Evolutionary conservation across 2,113 vertebrate species (phyloP).

Genomic region (Scomber scombrus): DNA sequence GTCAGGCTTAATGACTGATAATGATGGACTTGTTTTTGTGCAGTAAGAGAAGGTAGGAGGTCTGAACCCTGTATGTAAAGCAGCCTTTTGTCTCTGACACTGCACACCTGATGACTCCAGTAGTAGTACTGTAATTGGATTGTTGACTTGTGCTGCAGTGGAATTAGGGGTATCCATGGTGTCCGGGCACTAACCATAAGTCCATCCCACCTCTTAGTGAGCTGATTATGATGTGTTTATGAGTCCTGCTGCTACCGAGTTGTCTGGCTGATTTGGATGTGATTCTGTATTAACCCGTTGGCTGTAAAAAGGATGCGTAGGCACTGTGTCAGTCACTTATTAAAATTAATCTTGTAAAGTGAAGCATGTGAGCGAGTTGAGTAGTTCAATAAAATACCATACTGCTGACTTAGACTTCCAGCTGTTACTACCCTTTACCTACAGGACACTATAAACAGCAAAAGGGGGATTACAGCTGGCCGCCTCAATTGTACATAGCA

Average conservation of each 20-base stretch:
- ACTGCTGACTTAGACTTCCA: conserved; percentile 50
- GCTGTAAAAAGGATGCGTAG: conserved; percentile 59
- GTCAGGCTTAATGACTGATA: conserved; percentile 68
- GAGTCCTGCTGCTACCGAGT: conserved; percentile 57
- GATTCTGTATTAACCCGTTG: conserved; percentile 59
- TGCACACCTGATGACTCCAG: conserved; percentile 49
- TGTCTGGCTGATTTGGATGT: conserved; percentile 49
- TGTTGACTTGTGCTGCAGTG: conserved; percentile 44
- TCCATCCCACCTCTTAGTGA: conserved; percentile 41
- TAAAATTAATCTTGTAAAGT: conserved; percentile 61
- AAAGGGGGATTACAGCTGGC: conserved; percentile 12
- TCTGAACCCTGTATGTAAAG: conserved; percentile 11
- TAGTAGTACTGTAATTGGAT: conserved; percentile 47
- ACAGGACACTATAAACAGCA: conserved; percentile 19
- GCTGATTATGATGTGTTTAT: conserved; percentile 72
- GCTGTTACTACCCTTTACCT: conserved; percentile 30
- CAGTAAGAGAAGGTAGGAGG: conserved; percentile 14
- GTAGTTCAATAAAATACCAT: conserved; percentile 38
- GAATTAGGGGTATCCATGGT: conserved; percentile 60
- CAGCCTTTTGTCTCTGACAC: conserved; percentile 20
- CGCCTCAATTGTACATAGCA: conserved; percentile 3
- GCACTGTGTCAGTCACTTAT: conserved; percentile 52
- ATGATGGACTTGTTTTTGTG: conserved; percentile 50
- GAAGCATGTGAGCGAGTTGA: conserved; percentile 36
- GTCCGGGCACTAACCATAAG: conserved; percentile 41